Conservation (phyloP, 2,797 vertebrate species). For the Cuculus canorus region DNA sequence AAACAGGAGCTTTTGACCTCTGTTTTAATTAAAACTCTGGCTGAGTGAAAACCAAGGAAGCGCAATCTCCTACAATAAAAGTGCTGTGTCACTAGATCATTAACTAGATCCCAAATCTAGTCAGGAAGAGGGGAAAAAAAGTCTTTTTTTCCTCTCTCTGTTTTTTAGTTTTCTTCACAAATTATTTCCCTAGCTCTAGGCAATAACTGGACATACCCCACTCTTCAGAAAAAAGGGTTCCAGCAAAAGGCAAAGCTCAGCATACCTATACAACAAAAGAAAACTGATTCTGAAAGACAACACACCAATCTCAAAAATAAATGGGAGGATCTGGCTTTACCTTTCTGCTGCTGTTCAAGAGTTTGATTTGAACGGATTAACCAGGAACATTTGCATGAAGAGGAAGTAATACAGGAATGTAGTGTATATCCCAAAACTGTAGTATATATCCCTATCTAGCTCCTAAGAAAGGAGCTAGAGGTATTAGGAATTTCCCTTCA, state of each 20-base stretch:
- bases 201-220: neutral
- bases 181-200: neutral
- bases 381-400: neutral
- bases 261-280: neutral
- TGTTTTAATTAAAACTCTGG: neutral
- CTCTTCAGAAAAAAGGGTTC: neutral
- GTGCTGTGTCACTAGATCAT: fast-evolving
- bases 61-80: neutral
- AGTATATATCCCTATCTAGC: no score
- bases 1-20: neutral
- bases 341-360: neutral
- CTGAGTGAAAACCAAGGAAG: neutral
- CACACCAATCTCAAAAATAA: neutral
- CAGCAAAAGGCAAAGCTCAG: neutral
- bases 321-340: neutral
- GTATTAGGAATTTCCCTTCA: neutral
- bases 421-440: neutral
- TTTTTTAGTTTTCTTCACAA: neutral
- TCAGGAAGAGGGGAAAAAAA: neutral
- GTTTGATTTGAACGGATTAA: neutral
- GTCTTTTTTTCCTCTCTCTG: fast-evolving
- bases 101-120: neutral
- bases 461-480: neutral
- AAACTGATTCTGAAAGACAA: neutral
- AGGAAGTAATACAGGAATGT: neutral